Evolutionary conservation across 1,140 invertebrate genomes (phyloP), one percentile per base, ranked within the genome.

Genomic region (Lordiphosa clarofinis): DNA sequence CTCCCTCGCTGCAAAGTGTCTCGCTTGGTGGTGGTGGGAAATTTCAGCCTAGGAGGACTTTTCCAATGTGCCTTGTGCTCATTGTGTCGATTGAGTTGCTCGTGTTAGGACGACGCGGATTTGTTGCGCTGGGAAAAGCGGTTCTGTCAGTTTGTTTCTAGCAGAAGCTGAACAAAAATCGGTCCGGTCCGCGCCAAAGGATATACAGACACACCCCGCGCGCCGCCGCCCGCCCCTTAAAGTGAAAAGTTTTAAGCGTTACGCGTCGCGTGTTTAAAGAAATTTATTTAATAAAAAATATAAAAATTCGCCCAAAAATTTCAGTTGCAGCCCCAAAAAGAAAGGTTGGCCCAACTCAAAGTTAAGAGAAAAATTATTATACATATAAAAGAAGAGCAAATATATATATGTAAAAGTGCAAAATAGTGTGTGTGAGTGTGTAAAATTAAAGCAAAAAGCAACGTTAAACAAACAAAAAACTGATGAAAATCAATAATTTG

Each of bases 1-100:
- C 38, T 40, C 43, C 11, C 43, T 31, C 43, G 43, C 49, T 24
- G 36, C 37, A 40, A 9, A 31, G 28, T 31, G 7, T 19, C 33
- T 31, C 4, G 35, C 6, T 37, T 56, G 78, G 78, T 84, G 78
- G 78, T 84, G 78, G 78, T 84, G 78, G 73, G 63, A 84, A 84
- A 70, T 54, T 78, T 61, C 21, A 73, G 65, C 64, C 59, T 66
- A 56, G 59, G 68, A 87, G 82, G 84, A 87, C 78, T 87, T 87
- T 87, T 84, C 73, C 84, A 84, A 70, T 70, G 52, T 58, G 60
- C 78, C 62, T 47, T 56, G 54, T 64, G 73, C 81, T 88, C 86
- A 88, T 88, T 88, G 86, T 88, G 76, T 88, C 86, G 81, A 73
- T 73, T 84, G 86, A 88, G 86, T 88, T 88, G 86, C 81, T 88